Evolutionary conservation across 2,888 invertebrate species (phyloP), one percentile per base, ranked within the genome.

Genomic region (Mycogona germanica): DNA sequence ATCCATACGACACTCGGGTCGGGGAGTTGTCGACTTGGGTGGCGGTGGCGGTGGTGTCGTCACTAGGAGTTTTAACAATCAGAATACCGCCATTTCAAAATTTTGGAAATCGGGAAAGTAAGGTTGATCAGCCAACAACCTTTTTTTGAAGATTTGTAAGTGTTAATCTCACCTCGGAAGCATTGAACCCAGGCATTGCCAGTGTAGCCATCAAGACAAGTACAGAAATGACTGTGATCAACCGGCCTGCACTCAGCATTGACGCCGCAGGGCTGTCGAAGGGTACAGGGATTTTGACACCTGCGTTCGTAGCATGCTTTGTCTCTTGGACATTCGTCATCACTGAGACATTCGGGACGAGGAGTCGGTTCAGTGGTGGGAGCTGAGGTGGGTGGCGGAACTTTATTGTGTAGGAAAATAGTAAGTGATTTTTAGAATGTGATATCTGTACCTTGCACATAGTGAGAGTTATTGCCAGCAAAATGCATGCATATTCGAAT

Each of bases 301-400:
- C 79, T 78, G 60, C 78, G 77, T 60, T 82, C 81, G 53, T 87
- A 79, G 66, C 92, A 92, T 0, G 88, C 84, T 64, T 82, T 81
- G 29, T 82, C 80, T 3, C 78, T 74, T 0, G 83, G 74, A 65
- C 92, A 92, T 56, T 87, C 83, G 0, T 77, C 74, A 66, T 88
- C 85, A 9, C 75, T 72, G n/a, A 74, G 75, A 63, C 91, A 91
- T 80, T 87, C 85, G 3, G 81, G 55, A 30, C 53, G 62, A 12
- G 66, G 59, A 21, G 54, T 44, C 14, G 25, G 19, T 25, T n/a
- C n/a, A n/a, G n/a, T n/a, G 41, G 26, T n/a, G n/a, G n/a, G n/a
- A n/a, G n/a, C n/a, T n/a, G 29, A 14, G 3, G 45, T 9, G 12
- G 42, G 38, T 7, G 3, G 17, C 5, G 6, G 4, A 30, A 17